phyloP scores from a whole-genome alignment of 2,888 invertebrate genomes.

The Chymomyza fuscimana region DNA sequence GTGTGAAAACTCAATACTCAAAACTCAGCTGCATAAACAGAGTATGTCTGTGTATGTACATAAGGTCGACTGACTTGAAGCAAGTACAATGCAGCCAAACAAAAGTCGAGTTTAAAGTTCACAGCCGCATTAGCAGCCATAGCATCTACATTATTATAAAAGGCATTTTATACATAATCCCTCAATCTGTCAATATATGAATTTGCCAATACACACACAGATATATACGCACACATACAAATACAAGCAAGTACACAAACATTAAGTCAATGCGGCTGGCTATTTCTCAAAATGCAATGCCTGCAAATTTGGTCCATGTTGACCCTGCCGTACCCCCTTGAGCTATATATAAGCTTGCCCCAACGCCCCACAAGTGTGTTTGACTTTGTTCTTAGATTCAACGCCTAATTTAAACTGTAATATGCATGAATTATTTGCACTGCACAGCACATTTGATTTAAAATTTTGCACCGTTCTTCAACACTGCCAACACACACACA shows the following conservation, averaged over 20 bases:
- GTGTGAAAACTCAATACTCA: not conserved
- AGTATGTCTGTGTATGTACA: not conserved
- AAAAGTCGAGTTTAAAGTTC: constrained; percentile 53
- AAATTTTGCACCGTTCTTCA: constrained; percentile 35
- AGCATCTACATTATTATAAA: constrained; percentile 39
- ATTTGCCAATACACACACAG: not conserved
- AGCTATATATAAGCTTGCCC: constrained; percentile 20
- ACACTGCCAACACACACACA: not conserved
- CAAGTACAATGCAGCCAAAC: constrained; percentile 37
- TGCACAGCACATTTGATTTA: constrained; percentile 45
- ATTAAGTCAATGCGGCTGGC: not conserved
- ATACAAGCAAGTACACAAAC: constrained; percentile 4
- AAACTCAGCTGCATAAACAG: not conserved
- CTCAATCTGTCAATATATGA: constrained; percentile 65
- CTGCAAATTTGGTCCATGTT: constrained; percentile 41
- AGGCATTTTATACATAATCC: constrained; percentile 69
- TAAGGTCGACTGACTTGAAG: constrained; percentile 21
- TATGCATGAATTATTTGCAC: constrained; percentile 50
- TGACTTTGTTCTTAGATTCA: constrained; percentile 54
- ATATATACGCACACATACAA: constrained; percentile 16
- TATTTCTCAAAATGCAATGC: constrained; percentile 43
- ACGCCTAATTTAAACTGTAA: constrained; percentile 59
- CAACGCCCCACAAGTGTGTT: constrained; percentile 31
- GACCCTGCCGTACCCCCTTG: constrained; percentile 23
- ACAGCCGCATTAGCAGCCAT: constrained; percentile 31